A percentile compares a stretch with the other conserved stretches of the same genome.
These are phyloP conservation scores for Eurosta solidaginis DNA, from an alignment of 1,140 invertebrate genomes.

Conservation along the genomic window DNA sequence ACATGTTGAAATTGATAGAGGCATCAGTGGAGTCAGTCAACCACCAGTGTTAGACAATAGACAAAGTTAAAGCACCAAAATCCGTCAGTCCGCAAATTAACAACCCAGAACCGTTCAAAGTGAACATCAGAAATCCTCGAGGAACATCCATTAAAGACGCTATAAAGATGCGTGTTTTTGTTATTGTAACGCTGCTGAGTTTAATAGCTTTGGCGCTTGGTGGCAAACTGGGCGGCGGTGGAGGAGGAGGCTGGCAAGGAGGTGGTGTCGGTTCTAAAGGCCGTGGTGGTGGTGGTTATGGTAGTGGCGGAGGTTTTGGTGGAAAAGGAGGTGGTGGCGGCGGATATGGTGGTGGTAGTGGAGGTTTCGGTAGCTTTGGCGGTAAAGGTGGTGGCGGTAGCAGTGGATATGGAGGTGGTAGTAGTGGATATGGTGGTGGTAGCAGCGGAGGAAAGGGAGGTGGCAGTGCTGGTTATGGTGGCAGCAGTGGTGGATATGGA, in stretches of 20 bases:
- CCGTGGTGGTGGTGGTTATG: slow-evolving; percentile 27
- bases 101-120: neutral
- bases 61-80: neutral
- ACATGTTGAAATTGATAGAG: slow-evolving; percentile 1
- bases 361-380: slow-evolving; percentile 25
- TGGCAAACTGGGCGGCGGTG: slow-evolving; percentile 31
- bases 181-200: neutral
- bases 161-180: slow-evolving; percentile 29
- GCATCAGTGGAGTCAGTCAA: slow-evolving; percentile 7
- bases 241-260: slow-evolving; percentile 33
- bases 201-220: slow-evolving; percentile 30
- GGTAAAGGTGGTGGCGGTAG: slow-evolving; percentile 30
- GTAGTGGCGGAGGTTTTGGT: slow-evolving; percentile 29
- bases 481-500: slow-evolving; percentile 33
- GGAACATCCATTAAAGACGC: neutral
- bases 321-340: slow-evolving; percentile 36
- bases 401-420: neutral
- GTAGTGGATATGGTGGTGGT: slow-evolving; percentile 15
- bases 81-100: neutral
- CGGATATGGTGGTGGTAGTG: slow-evolving; percentile 30
- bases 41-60: neutral
- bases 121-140: neutral
- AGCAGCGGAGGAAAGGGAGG: slow-evolving; percentile 27
- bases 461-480: slow-evolving; percentile 26
- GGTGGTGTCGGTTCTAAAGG: slow-evolving; percentile 35